phyloP scores from a whole-genome alignment of 2,888 invertebrate genomes.

The Chromoteleia sp. region DNA sequence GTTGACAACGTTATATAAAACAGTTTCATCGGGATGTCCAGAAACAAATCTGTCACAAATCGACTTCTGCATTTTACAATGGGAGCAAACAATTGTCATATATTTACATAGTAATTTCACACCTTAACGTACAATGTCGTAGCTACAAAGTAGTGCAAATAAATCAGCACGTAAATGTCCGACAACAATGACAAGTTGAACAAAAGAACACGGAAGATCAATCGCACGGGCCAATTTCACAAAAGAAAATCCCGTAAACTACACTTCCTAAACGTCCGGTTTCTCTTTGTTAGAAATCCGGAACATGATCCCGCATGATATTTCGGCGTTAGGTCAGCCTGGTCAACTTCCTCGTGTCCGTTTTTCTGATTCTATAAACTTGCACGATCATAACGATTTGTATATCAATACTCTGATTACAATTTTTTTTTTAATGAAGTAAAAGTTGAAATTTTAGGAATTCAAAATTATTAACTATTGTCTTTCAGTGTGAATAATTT shows the following conservation, averaged over 20 bases:
- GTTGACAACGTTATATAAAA: too few relatives aligned
- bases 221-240: constrained; percentile 37
- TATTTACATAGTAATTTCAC: constrained; percentile 54
- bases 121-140: constrained; percentile 19
- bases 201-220: constrained; percentile 40
- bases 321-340: constrained; percentile 37
- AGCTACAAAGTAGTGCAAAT: constrained; percentile 47
- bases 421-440: too few relatives aligned
- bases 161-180: constrained; percentile 31
- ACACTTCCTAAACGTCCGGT: constrained; percentile 58
- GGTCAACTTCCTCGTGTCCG: not conserved
- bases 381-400: not conserved
- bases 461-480: too few relatives aligned
- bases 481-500: too few relatives aligned
- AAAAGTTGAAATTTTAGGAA: too few relatives aligned
- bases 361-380: not conserved
- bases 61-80: not conserved
- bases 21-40: too few relatives aligned
- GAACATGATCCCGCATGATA: constrained; percentile 56
- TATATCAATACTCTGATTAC: too few relatives aligned
- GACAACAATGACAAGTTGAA: constrained; percentile 34
- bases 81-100: constrained; percentile 3
- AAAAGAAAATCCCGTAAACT: constrained; percentile 49
- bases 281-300: constrained; percentile 42
- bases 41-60: too few relatives aligned